Base-by-base conservation (phyloP, 1,140 invertebrate species). In the Ceratoteleas bidentatus region DNA sequence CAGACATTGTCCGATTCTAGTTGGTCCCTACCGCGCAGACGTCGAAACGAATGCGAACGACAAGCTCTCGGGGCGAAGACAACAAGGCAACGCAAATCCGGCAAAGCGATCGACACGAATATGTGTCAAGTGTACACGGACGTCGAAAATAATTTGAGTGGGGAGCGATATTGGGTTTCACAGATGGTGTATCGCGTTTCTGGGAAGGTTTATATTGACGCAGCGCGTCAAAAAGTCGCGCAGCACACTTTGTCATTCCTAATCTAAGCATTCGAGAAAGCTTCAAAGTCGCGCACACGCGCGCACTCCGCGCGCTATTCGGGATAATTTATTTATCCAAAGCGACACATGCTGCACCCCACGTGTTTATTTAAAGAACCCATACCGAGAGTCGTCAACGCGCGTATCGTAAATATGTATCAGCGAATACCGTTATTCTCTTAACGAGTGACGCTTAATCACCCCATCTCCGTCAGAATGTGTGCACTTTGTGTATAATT, bases 351-450 rank as follows among this genome's bases (percentile, higher is more conserved):
- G 69, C 65, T 75, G 69, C 53, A 36, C 70, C 74, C 70, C 69
- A 64, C 33, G 54, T 83, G 74, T 82, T 82, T 82, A 82, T 82
- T 82, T 82, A 77, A 82, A 78, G 80, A 82, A 76, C 68, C 74
- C 69, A 74, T 74, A 69, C 80, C 45, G 69, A 74, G 74, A 82
- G 74, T 82, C 80, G 73, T 76, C 73, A 74, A 82, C 53, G 77
- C 80, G 56, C 40, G 43, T 73, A 78, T 77, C 69, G 62, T 78
- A 74, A 77, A 77, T 77, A 82, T 76, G 74, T 82, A 82, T 82
- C 74, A 74, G 69, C 57, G 34, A 68, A 64, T 72, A 56, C 80
- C 73, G 80, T 77, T 82, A 82, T 76, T 76, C 73, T 82, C 73
- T 72, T 82, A 76, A 66, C 80, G 50, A 76, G 73, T 73, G 43